Evolutionary conservation across 1,140 invertebrate genomes (phyloP), one percentile per base, ranked within the genome.

Genomic region (Drosophila murphyi): DNA sequence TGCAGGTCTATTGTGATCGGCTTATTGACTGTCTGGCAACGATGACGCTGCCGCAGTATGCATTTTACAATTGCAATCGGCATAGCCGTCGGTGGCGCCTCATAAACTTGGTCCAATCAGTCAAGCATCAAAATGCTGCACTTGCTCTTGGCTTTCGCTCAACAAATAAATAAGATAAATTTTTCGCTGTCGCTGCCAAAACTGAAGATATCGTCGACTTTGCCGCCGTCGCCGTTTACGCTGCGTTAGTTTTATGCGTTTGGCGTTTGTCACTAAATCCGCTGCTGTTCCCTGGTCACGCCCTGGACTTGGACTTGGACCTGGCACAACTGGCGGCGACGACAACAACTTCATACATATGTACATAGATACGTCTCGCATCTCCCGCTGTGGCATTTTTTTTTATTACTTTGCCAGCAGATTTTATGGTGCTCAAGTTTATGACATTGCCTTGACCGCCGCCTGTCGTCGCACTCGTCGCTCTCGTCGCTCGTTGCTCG

Each of bases 381-480:
- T 71, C 77, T 85, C 81, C 86, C 78, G 87, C 78, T 89, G 79
- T 71, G 88, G 77, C 78, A 86, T 87, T 31, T 87, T 89, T 74
- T 90, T 91, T 91, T 91, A 91, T 91, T 82, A 80, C 78, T 52
- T 63, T 91, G 89, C 89, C 86, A 90, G 86, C 80, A 86, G 80
- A 90, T 91, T 91, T 91, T 91, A 91, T 91, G 90, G 90, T 81
- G 90, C 90, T 91, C 86, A 81, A 91, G 81, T 91, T 91, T 91
- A 91, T 91, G 86, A 82, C 81, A 67, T 69, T 72, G 70, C 82
- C 80, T 87, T 90, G 82, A 89, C 80, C 85, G 76, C 78, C 81
- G 73, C 54, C 78, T 52, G 65, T 75, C 43, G 78, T 79, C 65
- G 55, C 59, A 51, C 10, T 12, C 28, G 69, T 12, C 20, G 5